phyloP scores from a whole-genome alignment of 1,140 invertebrate genomes.

The Drosophila elegans region DNA sequence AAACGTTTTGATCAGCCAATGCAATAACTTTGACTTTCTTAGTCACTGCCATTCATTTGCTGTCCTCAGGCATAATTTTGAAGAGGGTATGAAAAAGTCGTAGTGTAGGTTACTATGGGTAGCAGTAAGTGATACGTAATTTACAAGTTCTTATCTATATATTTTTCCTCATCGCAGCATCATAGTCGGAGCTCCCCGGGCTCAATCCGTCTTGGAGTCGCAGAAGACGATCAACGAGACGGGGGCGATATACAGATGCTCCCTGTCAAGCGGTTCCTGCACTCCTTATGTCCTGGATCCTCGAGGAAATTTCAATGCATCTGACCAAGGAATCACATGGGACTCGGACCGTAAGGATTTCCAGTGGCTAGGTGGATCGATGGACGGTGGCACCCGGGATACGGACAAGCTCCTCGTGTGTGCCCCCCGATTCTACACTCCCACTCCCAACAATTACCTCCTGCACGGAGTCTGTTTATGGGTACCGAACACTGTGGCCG shows the following conservation, averaged over 20 bases:
- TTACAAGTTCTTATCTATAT: no score
- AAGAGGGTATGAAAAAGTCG: no score
- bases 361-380: constrained; percentile 79
- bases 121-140: no score
- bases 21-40: no score
- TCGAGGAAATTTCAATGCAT: constrained; percentile 47
- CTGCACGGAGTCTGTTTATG: constrained; percentile 86
- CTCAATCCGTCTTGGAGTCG: constrained; percentile 72
- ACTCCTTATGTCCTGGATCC: constrained; percentile 71
- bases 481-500: constrained; percentile 61
- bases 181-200: constrained; percentile 79
- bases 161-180: constrained; percentile 37
- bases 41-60: no score
- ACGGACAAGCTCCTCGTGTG: constrained; percentile 76
- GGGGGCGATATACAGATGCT: constrained; percentile 79
- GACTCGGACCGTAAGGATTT: constrained; percentile 69
- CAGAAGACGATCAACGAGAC: constrained; percentile 76
- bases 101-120: no score
- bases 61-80: no score
- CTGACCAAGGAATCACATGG: constrained; percentile 49
- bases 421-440: constrained; percentile 71
- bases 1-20: no score
- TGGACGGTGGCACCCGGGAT: constrained; percentile 76
- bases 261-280: constrained; percentile 52
- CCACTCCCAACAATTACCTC: constrained; percentile 59